Base-by-base conservation (phyloP, 2,797 vertebrate species). In the Sylvia borin region DNA sequence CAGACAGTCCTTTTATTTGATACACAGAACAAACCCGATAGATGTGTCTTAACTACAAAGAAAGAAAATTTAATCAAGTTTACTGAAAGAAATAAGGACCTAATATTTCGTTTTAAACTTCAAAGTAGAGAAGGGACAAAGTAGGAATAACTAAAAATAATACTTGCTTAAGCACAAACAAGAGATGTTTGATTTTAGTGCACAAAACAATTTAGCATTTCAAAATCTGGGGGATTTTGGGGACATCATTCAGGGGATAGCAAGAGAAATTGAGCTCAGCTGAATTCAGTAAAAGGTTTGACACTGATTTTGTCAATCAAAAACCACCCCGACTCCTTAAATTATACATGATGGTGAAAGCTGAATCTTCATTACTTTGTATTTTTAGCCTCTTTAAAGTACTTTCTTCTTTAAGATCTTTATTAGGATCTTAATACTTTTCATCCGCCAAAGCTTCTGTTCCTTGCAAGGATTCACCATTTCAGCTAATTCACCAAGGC, bases 291-390 rank as follows among this genome's bases (percentile, higher is more conserved):
- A 31, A 45, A 85, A 76, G 5, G 11, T 51, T 83, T 76, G 18
- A 17, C 31, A 55, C 18, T 34, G 48, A 58, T 72, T 89, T 72
- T 73, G 36, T 47, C 36, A 72, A 16, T 45, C 16, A 67, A 66
- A 88, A 73, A 2, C 1, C 11, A 31, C 0, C 1, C 3, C 11
- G 65, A 34, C 5, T 19, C 57, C 34, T 47, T 48, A 50, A 85
- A 13, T 5, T 60, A 29, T 1, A 71, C 38, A 38, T 16, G 4
- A 64, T 2, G 1, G 45, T 14, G 5, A 54, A 82, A 61, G 9
- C 5, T 70, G 15, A 21, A 53, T 55, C 9, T 32, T 36, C 13
- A 20, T 2, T 36, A 29, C 29, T 78, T 87, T 29, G 6, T 40
- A 24, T 27, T 43, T 74, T 84, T 34, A 48, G 9, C 17, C 32